Evolutionary conservation across 2,797 vertebrate species (phyloP).

Genomic region (Brachymystax lenok): DNA sequence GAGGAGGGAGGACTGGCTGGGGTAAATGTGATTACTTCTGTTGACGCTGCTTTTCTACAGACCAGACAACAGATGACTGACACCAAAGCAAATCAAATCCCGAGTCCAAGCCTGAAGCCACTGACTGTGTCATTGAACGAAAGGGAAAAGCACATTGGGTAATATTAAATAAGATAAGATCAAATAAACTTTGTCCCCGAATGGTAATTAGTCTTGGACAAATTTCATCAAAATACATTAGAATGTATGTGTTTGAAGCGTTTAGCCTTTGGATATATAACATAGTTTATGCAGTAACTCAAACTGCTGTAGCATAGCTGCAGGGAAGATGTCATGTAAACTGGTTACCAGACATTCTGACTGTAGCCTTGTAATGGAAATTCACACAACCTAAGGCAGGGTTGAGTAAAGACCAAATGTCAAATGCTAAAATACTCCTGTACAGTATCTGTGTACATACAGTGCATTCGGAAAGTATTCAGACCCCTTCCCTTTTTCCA

Average conservation of each 20-base stretch:
- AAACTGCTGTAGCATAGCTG: background rate
- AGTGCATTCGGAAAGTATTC: background rate
- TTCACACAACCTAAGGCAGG: background rate
- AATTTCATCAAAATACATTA: background rate
- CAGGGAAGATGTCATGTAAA: background rate
- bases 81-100: constrained; percentile 40
- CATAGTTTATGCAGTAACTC: background rate
- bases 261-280: background rate
- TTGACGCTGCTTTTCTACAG: background rate
- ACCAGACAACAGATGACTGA: constrained; percentile 33
- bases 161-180: background rate
- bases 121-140: constrained; percentile 32
- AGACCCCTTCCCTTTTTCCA: too few species aligned
- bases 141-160: constrained; percentile 35
- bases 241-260: background rate
- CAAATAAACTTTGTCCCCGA: background rate
- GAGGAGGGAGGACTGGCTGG: background rate
- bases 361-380: background rate
- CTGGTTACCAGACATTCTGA: background rate
- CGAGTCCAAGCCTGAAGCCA: constrained; percentile 27
- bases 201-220: background rate
- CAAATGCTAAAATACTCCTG: background rate
- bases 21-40: background rate
- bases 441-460: background rate
- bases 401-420: background rate